These are phyloP conservation scores for Eupithecia vulgata DNA, from an alignment of 2,888 invertebrate species.

Conservation along the genomic window DNA sequence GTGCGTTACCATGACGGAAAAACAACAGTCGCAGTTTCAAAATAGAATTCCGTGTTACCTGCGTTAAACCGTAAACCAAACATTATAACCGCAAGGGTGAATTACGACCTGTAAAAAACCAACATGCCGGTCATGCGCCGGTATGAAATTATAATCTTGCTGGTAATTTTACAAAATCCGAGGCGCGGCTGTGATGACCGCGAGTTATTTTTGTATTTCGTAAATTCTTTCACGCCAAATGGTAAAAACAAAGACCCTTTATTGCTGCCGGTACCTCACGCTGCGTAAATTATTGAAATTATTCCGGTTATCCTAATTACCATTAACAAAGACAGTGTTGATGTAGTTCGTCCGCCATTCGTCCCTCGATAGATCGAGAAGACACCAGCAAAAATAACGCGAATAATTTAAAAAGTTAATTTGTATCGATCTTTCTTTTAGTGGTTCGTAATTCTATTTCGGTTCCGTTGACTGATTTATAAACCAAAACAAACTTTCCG, in stretches of 20 bases:
- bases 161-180: conserved; percentile 39
- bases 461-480: conserved; percentile 26
- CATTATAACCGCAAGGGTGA: conserved; percentile 54
- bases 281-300: conserved; percentile 23
- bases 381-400: not conserved
- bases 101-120: conserved; percentile 53
- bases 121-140: conserved; percentile 41
- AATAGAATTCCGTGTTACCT: conserved; percentile 79
- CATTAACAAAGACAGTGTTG: conserved; percentile 32
- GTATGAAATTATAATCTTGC: conserved; percentile 41
- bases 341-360: conserved; percentile 26
- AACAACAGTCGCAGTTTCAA: conserved; percentile 72
- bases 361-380: conserved; percentile 16
- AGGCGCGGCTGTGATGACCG: conserved; percentile 22
- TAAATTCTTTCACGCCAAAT: conserved; percentile 54
- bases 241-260: conserved; percentile 49
- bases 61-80: conserved; percentile 55
- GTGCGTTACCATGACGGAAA: conserved; percentile 79
- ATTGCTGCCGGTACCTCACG: conserved; percentile 9
- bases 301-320: conserved; percentile 37
- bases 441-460: conserved; percentile 13
- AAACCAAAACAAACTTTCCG: conserved; percentile 21
- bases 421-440: conserved; percentile 7
- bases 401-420: conserved; percentile 10
- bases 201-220: conserved; percentile 41